Conservation (phyloP, 2,797 vertebrate species). For the Rhodeus uyekii region DNA sequence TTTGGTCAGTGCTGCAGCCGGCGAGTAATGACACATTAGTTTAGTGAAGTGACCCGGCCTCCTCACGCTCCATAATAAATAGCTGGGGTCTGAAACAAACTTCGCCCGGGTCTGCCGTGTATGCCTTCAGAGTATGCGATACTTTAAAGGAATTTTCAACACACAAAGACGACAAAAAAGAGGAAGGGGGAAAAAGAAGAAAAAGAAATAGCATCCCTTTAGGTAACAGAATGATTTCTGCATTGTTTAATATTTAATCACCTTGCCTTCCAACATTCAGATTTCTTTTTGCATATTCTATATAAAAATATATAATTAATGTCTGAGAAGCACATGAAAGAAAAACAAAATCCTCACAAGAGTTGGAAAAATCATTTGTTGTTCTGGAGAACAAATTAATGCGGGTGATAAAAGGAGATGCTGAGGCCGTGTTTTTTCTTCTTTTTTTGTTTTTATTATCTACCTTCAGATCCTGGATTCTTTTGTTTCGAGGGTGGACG, state of each 20-base stretch:
- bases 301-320: conserved; percentile 84
- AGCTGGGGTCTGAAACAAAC: conserved; percentile 68
- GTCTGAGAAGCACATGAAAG: conserved; percentile 79
- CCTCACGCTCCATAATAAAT: conserved; percentile 77
- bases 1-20: conserved; percentile 75
- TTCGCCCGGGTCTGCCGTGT: conserved; percentile 61
- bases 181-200: conserved; percentile 58
- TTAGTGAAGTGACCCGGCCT: conserved; percentile 81
- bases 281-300: conserved; percentile 81
- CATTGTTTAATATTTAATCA: conserved; percentile 87
- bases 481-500: conserved; percentile 65
- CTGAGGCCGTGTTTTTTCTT: conserved; percentile 68
- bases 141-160: conserved; percentile 76
- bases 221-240: conserved; percentile 83
- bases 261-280: conserved; percentile 75
- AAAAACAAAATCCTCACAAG: conserved; percentile 71
- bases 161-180: conserved; percentile 48
- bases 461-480: conserved; percentile 60
- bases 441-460: conserved; percentile 40
- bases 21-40: conserved; percentile 78
- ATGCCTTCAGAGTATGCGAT: conserved; percentile 70
- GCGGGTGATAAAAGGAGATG: conserved; percentile 69
- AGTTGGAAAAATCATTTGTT: conserved; percentile 75
- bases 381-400: conserved; percentile 77
- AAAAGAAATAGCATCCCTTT: conserved; percentile 76